Conservation (phyloP, 2,888 invertebrate genomes). For the Nomada goodeniana region DNA sequence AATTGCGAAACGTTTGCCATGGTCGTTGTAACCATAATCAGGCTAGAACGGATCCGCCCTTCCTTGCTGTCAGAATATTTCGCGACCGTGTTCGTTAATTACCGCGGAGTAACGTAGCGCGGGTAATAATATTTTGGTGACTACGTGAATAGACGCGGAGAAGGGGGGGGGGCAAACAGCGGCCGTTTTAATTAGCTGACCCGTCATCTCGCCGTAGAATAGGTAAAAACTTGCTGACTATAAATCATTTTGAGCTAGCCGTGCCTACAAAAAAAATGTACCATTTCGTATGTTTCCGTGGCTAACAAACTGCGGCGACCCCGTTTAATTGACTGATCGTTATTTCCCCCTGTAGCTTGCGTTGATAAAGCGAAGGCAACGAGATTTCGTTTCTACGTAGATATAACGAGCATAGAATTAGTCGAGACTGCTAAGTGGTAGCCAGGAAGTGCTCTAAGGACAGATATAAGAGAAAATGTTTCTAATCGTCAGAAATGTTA, state of each 20-base stretch:
- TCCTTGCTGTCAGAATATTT: slow-evolving; percentile 71
- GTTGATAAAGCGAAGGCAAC: slow-evolving; percentile 13
- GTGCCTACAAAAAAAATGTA: slow-evolving; percentile 66
- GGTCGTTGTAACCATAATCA: slow-evolving; percentile 42
- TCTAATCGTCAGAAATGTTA: too few relatives aligned
- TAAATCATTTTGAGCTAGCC: slow-evolving; percentile 77
- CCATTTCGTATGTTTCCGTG: slow-evolving; percentile 61
- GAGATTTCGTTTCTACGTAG: background rate
- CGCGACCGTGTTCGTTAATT: slow-evolving; percentile 74
- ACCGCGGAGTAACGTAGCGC: slow-evolving; percentile 72
- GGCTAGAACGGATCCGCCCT: slow-evolving; percentile 47
- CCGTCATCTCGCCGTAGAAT: slow-evolving; percentile 78
- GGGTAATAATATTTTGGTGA: slow-evolving; percentile 80
- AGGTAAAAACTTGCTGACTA: slow-evolving; percentile 76
- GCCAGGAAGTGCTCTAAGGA: too few relatives aligned
- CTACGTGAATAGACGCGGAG: slow-evolving; percentile 54
- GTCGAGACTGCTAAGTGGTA: too few relatives aligned
- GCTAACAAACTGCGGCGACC: slow-evolving; percentile 39
- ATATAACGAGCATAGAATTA: background rate
- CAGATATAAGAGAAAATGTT: too few relatives aligned
- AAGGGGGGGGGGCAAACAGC: slow-evolving; percentile 73
- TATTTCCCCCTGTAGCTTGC: slow-evolving; percentile 14
- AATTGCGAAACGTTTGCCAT: slow-evolving; percentile 48
- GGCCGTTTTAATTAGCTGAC: slow-evolving; percentile 81
- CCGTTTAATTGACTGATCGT: slow-evolving; percentile 39